Evolutionary conservation across 2,888 invertebrate genomes (phyloP).

Genomic region (Drosophila barbarae): DNA sequence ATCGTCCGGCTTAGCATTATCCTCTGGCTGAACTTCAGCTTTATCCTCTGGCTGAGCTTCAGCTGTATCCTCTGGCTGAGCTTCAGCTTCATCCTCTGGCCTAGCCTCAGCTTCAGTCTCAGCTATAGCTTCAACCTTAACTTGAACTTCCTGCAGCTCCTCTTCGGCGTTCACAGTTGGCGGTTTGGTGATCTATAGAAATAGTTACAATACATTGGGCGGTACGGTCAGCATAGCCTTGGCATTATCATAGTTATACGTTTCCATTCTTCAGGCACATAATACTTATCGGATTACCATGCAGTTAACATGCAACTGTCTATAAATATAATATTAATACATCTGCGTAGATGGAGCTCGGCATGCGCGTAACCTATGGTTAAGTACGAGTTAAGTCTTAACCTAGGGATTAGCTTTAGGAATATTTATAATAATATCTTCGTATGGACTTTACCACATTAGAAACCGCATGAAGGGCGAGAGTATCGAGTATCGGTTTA

Average conservation of each 20-base stretch:
- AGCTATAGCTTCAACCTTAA: constrained; percentile 8
- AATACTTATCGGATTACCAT: constrained; percentile 57
- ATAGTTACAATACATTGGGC: constrained; percentile 38
- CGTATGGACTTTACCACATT: constrained; percentile 62
- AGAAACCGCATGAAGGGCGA: constrained; percentile 53
- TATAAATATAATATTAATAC: constrained; percentile 3
- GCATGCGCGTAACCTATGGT: constrained; percentile 32
- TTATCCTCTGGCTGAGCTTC: too few relatives aligned
- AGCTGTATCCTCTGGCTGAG: not conserved
- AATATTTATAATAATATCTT: constrained; percentile 32
- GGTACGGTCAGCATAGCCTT: constrained; percentile 23
- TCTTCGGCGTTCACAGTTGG: constrained; percentile 33
- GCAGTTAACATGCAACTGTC: constrained; percentile 39
- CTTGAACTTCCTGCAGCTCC: constrained; percentile 44
- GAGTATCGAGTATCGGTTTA: constrained; percentile 39
- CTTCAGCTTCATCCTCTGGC: not conserved
- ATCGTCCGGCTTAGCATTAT: not conserved
- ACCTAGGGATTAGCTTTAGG: constrained; percentile 28
- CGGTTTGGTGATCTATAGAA: constrained; percentile 53
- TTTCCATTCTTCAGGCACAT: constrained; percentile 23
- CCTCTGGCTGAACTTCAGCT: not conserved
- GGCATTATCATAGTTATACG: constrained; percentile 1
- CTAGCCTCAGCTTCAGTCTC: not conserved
- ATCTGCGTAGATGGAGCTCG: constrained; percentile 10
- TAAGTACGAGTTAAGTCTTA: constrained; percentile 52